Base-by-base conservation (phyloP, 2,113 vertebrate genomes). In the Chamaetylas fuelleborni region DNA sequence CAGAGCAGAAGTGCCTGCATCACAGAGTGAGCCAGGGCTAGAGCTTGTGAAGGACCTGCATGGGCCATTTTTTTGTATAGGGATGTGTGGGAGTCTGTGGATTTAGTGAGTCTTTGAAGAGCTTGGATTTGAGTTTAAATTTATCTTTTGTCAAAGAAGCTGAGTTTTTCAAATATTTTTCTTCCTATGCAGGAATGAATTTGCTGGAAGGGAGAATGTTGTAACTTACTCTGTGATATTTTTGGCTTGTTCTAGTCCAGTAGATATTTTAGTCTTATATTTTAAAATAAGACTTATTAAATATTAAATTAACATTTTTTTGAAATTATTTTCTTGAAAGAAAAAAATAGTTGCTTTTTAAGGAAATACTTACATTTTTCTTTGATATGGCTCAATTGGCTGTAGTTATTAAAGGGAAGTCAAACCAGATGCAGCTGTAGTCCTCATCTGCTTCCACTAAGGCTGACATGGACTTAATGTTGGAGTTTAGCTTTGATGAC, bases 381-480 rank as follows among this genome's bases (percentile, higher is more conserved):
- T 96, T 95, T 94, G 80, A 72, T 94, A 77, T 54, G 65, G 26
- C 83, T 86, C 81, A 92, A 16, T 82, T 94, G 88, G 42, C 40
- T 92, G 47, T 74, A 78, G 74, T 92, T 93, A 92, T 92, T 94
- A 60, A 31, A 71, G 62, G 61, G 86, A 94, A 97, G 81, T 72
- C 86, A 94, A 95, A 96, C 92, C 93, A 97, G 77, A 92, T 96
- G 92, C 42, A 2, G 69, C 66, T 87, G 61, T 47, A 76, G 69
- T 81, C 70, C 65, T 95, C 96, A 96, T 96, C 95, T 96, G 93
- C 93, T 96, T 97, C 77, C 95, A 95, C 93, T 96, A 96, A 95
- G 60, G 77, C 93, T 95, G 95, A 95, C 72, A 93, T 72, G 76
- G 86, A 69, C 82, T 89, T 92, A 93, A 94, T 84, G 86, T 33